Conservation (phyloP, 2,113 vertebrate species). For the Holacanthus passer region DNA sequence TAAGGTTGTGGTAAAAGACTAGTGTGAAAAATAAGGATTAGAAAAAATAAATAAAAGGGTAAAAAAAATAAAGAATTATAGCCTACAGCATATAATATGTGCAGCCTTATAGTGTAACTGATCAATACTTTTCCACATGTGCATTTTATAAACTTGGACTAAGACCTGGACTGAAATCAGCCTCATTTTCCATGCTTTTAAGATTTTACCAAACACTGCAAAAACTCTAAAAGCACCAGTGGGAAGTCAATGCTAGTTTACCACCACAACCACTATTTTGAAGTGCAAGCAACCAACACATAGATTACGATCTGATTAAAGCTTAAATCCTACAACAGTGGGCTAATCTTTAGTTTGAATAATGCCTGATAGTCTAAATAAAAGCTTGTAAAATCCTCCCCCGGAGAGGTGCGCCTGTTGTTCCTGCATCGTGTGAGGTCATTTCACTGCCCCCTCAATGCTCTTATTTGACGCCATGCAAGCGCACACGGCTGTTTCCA, state of each 20-base stretch:
- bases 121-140: neutral
- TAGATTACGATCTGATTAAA: slow-evolving; percentile 27
- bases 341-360: slow-evolving; percentile 35
- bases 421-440: slow-evolving; percentile 52
- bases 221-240: neutral
- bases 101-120: neutral
- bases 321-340: slow-evolving; percentile 23
- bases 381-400: slow-evolving; percentile 47
- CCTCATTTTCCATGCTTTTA: neutral
- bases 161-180: slow-evolving; percentile 6
- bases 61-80: neutral
- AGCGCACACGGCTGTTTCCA: slow-evolving; percentile 26
- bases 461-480: slow-evolving; percentile 25
- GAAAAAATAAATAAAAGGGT: neutral
- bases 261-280: slow-evolving; percentile 13
- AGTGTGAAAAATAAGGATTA: no score
- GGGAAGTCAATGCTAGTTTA: neutral
- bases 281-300: slow-evolving; percentile 31
- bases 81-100: neutral
- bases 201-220: neutral
- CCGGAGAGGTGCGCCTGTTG: slow-evolving; percentile 27
- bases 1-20: no score
- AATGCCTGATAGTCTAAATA: slow-evolving; percentile 7
- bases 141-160: neutral
- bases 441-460: slow-evolving; percentile 46